Base-by-base conservation (phyloP, 2,888 invertebrate genomes). In the Lymantria monacha region DNA sequence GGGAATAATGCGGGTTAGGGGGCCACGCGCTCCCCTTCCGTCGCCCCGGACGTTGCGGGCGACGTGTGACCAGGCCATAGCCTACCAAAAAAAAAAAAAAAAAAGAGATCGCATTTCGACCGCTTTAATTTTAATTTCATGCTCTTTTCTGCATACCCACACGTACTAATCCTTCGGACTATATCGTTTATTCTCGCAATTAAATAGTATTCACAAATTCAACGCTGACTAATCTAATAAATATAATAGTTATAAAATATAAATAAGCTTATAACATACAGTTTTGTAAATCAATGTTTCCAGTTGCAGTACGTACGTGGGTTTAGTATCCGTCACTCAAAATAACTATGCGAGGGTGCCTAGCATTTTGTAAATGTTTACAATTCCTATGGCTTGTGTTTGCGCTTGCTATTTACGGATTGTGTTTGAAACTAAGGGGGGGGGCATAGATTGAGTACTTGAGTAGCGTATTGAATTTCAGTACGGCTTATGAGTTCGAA, bases 321-420 rank as follows among this genome's bases (percentile, higher is more conserved):
- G 22, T 44, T 38, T 47, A 46, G 69, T 66, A 79, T 82, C 82
- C 80, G 77, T 47, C 66, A 69, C 63, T 70, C 42, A 52, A 76
- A 81, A 80, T 81, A 81, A 62, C 66, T 45, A 13, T 49, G 43
- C 36, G 58, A 70, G 65, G 71, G 69, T 53, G 61, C 61, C 64
- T 66, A 64, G 61, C 56, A 74, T 76, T 70, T 75, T 71, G 72
- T 77, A 74, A 76, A 72, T 76, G 70, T 74, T 74, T 74, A 72
- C 70, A 70, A 62, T 59, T 66, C 59, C 70, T 61, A 62, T 57
- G 58, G 51, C 53, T 52, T 57, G 55, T 55, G 68, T 66, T 61
- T 61, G 57, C 52, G 40, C 33, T 9, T 0, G 52, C 59, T 72
- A 74, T 74, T 72, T 72, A 46, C 46, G 59, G 64, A 57, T 40